A percentile compares a stretch with the other conserved stretches of the same genome.
phyloP scores from a whole-genome alignment of 2,113 vertebrate genomes.

The Pardalotus punctatus region DNA sequence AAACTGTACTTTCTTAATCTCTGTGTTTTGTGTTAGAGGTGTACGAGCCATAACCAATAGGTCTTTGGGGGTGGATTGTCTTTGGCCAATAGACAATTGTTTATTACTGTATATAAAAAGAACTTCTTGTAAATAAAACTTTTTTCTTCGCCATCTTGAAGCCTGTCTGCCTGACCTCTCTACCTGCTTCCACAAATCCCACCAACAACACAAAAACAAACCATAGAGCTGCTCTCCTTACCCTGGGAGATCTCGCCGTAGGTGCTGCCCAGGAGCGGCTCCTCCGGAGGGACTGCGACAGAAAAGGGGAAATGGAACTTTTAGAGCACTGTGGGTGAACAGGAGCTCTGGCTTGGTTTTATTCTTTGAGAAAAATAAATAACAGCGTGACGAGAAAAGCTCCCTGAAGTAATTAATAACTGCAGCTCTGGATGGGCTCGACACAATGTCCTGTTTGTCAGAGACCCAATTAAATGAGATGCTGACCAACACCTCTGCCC shows the following conservation, averaged over 20 bases:
- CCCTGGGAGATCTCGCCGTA: not conserved
- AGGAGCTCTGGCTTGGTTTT: not conserved
- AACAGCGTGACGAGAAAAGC: fast-evolving
- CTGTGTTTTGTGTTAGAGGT: no score
- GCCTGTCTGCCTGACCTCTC: no score
- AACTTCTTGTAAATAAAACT: no score
- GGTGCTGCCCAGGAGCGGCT: not conserved
- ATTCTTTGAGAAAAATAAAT: not conserved
- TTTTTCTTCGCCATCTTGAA: no score
- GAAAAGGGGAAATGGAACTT: not conserved
- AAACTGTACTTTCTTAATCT: no score
- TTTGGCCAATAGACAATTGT: no score
- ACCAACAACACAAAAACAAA: no score
- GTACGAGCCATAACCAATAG: no score
- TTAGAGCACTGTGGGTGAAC: not conserved
- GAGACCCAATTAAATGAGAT: fast-evolving
- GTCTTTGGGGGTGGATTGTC: no score
- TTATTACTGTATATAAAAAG: no score
- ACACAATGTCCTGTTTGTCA: fast-evolving
- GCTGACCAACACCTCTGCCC: fast-evolving
- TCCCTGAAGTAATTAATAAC: fast-evolving
- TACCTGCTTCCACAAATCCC: no score
- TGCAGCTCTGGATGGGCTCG: not conserved
- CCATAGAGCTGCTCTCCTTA: conserved; percentile 48
- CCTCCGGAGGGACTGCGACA: not conserved